Evolutionary conservation across 2,113 vertebrate genomes (phyloP), one percentile per base, ranked within the genome.

Genomic region (Perca flavescens): DNA sequence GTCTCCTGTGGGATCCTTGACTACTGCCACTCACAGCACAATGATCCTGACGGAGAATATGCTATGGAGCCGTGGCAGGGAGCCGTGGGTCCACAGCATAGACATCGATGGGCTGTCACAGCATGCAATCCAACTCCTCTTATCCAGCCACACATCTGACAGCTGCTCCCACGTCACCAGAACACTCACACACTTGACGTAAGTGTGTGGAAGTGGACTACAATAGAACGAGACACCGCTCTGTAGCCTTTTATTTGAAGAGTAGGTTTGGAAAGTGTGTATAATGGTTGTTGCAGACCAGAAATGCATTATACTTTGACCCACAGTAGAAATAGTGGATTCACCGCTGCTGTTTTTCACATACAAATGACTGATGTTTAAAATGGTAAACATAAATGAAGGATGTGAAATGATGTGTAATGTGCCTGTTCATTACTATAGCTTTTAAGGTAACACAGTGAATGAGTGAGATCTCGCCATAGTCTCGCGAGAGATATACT

Each of bases 101-200:
- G 86, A 74, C 79, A 74, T 90, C 79, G 79, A 54, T 49, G 76
- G 9, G 62, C 74, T 84, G 86, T 86, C 86, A 84, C 77, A 79
- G 58, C 22, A 0, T 40, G 68, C 47, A 36, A 40, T 49, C 62
- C 46, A 36, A 49, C 40, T 76, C 61, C 49, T 88, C 74, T 86
- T 77, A 89, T 88, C 81, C 81, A 61, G 57, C 46, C 79, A 61
- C 64, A 68, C 86, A 85, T 86, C 84, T 91, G 86, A 91, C 82
- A 90, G 79, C 82, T 61, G 65, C 65, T 84, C 70, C 79, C 86
- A 76, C 22, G 15, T 69, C 86, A 67, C 65, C 85, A 62, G 7
- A 54, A 62, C 56, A 56, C 74, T 80, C 82, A 74, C 62, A 64
- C 40, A 58, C 81, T 74, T 78, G 84, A 86, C 64, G 68, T 66